These are phyloP conservation scores for Homarus americanus DNA, from an alignment of 1,140 invertebrate species.

Conservation along the genomic window DNA sequence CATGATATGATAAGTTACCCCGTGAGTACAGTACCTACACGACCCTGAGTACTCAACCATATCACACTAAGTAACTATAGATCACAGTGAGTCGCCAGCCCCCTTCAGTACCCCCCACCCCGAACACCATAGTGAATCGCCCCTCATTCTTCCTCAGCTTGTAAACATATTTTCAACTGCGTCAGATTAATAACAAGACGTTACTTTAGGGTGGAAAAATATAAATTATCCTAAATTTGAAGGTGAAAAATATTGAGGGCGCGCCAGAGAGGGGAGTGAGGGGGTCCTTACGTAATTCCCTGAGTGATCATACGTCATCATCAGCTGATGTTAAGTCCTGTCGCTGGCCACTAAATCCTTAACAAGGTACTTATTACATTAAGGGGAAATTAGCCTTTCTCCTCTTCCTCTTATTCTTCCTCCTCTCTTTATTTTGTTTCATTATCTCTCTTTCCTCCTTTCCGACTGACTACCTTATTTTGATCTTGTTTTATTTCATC, in stretches of 20 bases:
- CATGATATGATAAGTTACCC: too few species aligned
- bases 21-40: too few species aligned
- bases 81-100: too few species aligned
- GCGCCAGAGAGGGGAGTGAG: not conserved
- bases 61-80: too few species aligned
- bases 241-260: not conserved
- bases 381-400: not conserved
- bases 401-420: not conserved
- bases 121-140: too few species aligned
- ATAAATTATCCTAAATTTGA: not conserved
- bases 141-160: too few species aligned
- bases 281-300: not conserved
- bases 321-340: not conserved
- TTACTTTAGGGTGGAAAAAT: not conserved
- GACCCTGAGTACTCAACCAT: too few species aligned
- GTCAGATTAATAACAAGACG: not conserved
- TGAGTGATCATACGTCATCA: not conserved
- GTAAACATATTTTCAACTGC: not conserved
- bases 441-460: not conserved
- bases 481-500: too few species aligned
- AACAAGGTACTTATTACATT: not conserved
- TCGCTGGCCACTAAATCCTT: not conserved
- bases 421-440: not conserved
- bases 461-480: too few species aligned
- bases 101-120: too few species aligned